Conservation (phyloP, 1,140 invertebrate species). For the Apis mellifera region Amel_HAv3.1 CM009945.2:7643001-7643500, state of each 20-base stretch:
- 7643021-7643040: neutral
- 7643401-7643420: too few species aligned
- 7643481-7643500: too few species aligned
- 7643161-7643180: conserved; percentile 29
- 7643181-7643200: conserved; percentile 8
- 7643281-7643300: neutral
- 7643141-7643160: neutral
- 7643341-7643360: neutral
- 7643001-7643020: neutral
- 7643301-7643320: neutral
- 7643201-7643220: conserved; percentile 29
- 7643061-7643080: neutral
- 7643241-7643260: conserved; percentile 18
- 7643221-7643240: conserved; percentile 19
- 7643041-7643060: neutral
- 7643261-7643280: neutral
- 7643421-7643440: too few species aligned
- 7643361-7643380: too few species aligned
- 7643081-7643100: neutral
- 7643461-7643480: too few species aligned
- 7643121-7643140: neutral
- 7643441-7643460: too few species aligned
- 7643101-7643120: neutral
- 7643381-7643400: too few species aligned
- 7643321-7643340: neutral